Evolutionary conservation across 2,113 vertebrate species (phyloP).

Genomic region (Platichthys flesus): DNA sequence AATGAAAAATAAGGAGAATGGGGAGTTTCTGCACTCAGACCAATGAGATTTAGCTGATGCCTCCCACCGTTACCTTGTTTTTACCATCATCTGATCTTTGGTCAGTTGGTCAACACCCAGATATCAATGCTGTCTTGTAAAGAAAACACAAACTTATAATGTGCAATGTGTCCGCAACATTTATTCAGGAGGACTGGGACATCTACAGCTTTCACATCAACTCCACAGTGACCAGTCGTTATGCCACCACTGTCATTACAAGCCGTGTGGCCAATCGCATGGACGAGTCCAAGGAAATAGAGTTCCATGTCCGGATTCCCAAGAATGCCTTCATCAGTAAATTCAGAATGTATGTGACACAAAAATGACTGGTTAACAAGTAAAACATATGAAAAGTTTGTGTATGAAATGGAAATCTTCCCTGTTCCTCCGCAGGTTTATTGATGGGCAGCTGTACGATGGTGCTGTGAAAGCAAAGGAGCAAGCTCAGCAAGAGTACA

Average conservation of each 20-base stretch:
- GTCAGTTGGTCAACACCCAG: constrained; percentile 13
- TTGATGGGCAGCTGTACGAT: constrained; percentile 87
- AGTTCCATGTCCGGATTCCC: constrained; percentile 92
- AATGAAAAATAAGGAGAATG: background rate
- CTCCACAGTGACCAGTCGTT: constrained; percentile 89
- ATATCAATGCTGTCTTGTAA: background rate
- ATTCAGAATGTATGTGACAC: constrained; percentile 89
- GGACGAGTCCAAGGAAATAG: constrained; percentile 83
- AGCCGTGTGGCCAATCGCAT: constrained; percentile 89
- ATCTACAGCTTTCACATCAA: constrained; percentile 92
- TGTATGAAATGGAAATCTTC: background rate
- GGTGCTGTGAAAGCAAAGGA: constrained; percentile 92
- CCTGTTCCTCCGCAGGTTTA: constrained; percentile 78
- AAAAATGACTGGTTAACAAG: rapidly evolving
- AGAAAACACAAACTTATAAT: background rate
- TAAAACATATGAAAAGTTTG: too few relatives aligned
- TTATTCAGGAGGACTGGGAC: constrained; percentile 79
- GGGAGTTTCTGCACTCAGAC: constrained; percentile 33
- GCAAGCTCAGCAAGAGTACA: constrained; percentile 89
- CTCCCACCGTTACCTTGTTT: constrained; percentile 7
- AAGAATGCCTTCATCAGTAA: constrained; percentile 95
- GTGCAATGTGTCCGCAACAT: constrained; percentile 34
- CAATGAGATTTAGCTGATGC: constrained; percentile 22
- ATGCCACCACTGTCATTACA: constrained; percentile 90
- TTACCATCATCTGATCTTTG: constrained; percentile 39